Conservation (phyloP, 2,113 vertebrate genomes). For the Charadrius vociferus region DNA sequence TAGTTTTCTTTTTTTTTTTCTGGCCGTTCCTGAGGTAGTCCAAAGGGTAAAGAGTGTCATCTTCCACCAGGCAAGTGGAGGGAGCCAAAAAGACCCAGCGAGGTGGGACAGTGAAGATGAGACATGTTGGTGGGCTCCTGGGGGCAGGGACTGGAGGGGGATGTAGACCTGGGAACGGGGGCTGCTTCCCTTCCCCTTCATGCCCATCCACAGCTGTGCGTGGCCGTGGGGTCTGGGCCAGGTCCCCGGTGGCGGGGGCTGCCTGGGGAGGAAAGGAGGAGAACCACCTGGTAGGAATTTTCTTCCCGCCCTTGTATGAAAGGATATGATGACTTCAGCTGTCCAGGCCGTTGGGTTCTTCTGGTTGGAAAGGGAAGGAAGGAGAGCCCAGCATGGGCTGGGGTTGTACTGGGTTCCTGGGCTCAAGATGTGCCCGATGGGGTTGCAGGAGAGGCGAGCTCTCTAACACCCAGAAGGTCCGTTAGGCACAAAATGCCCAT, state of each 20-base stretch:
- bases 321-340: background rate
- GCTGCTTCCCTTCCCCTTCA: background rate
- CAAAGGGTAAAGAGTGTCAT: background rate
- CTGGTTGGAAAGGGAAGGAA: background rate
- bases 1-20: background rate
- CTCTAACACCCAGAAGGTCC: background rate
- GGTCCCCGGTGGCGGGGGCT: accelerated
- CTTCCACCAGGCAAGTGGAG: background rate
- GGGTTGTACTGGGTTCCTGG: background rate
- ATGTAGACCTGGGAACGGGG: background rate
- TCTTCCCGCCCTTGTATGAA: background rate
- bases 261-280: background rate
- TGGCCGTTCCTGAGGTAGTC: background rate
- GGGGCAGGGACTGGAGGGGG: background rate
- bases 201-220: background rate
- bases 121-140: background rate
- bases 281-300: background rate
- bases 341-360: background rate
- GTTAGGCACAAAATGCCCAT: background rate
- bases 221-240: background rate
- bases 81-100: background rate
- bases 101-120: background rate
- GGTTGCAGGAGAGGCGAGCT: background rate
- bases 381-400: accelerated
- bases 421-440: background rate